Conservation (phyloP, 1,140 invertebrate species). For the Berghia stephanieae region DNA sequence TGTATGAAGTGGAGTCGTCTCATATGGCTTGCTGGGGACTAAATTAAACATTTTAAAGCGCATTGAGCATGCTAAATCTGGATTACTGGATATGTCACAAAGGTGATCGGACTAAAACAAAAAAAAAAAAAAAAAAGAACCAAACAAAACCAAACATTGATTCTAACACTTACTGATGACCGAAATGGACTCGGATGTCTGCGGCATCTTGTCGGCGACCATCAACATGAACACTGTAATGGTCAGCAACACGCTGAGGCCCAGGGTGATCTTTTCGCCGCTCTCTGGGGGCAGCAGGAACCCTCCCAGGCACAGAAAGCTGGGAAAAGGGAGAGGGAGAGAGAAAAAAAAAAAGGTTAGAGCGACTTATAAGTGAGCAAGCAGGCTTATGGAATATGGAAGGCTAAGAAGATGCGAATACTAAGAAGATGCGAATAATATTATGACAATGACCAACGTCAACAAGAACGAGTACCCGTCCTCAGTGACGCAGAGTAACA, state of each 20-base stretch:
- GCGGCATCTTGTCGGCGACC: slow-evolving; percentile 73
- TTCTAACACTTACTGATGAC: slow-evolving; percentile 69
- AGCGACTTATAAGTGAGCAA: background rate
- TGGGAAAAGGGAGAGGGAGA: background rate
- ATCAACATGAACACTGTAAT: slow-evolving; percentile 74
- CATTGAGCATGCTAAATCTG: too few relatives aligned
- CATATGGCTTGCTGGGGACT: too few relatives aligned
- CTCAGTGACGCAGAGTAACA: too few relatives aligned
- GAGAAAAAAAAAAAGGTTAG: background rate
- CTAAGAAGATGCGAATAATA: too few relatives aligned
- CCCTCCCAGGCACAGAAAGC: slow-evolving; percentile 70
- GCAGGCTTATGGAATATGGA: too few relatives aligned
- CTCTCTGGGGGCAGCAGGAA: slow-evolving; percentile 73
- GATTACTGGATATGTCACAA: too few relatives aligned
- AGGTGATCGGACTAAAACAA: too few relatives aligned
- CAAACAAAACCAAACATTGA: background rate
- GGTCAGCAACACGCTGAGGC: slow-evolving; percentile 72
- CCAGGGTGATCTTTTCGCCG: slow-evolving; percentile 74
- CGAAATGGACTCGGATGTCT: slow-evolving; percentile 72
- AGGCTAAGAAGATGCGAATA: too few relatives aligned
- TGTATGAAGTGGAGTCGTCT: too few relatives aligned
- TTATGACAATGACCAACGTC: too few relatives aligned
- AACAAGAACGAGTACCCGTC: too few relatives aligned
- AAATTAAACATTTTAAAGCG: too few relatives aligned
- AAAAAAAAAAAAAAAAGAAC: slow-evolving; percentile 6